These are phyloP conservation scores for Parazoanthus darwini DNA, from an alignment of 92 coral and sea anemone genomes.

Conservation along the genomic window DNA sequence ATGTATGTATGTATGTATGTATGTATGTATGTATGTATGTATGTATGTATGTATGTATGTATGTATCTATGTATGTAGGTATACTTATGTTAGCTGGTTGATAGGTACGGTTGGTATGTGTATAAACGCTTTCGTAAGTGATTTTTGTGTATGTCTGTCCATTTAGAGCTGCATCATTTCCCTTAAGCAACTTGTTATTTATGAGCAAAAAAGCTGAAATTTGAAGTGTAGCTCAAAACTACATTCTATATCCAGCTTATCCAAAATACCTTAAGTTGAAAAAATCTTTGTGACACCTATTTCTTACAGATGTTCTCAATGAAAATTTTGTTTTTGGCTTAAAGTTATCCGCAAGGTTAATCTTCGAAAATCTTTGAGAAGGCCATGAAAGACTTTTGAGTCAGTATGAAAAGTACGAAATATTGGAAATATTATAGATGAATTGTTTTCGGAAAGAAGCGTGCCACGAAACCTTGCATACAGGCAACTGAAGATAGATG, in stretches of 20 bases:
- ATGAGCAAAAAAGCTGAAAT: too few species aligned
- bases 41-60: not conserved
- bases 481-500: not conserved
- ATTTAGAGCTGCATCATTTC: not conserved
- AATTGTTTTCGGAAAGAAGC: not conserved
- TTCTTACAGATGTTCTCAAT: too few species aligned
- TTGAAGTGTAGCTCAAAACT: too few species aligned
- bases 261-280: too few species aligned
- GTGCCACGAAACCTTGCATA: not conserved
- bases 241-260: too few species aligned
- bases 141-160: not conserved
- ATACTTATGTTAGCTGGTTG: not conserved
- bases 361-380: not conserved
- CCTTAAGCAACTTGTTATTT: not conserved
- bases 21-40: not conserved
- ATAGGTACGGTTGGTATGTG: not conserved
- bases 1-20: not conserved
- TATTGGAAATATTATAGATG: too few species aligned
- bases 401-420: too few species aligned
- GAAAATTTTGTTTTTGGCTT: too few species aligned
- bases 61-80: not conserved
- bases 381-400: not conserved
- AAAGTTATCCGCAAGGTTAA: not conserved
- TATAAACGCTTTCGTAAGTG: not conserved
- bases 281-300: too few species aligned